Conservation (phyloP, 2,113 vertebrate genomes). For the Pedetes capensis region DNA sequence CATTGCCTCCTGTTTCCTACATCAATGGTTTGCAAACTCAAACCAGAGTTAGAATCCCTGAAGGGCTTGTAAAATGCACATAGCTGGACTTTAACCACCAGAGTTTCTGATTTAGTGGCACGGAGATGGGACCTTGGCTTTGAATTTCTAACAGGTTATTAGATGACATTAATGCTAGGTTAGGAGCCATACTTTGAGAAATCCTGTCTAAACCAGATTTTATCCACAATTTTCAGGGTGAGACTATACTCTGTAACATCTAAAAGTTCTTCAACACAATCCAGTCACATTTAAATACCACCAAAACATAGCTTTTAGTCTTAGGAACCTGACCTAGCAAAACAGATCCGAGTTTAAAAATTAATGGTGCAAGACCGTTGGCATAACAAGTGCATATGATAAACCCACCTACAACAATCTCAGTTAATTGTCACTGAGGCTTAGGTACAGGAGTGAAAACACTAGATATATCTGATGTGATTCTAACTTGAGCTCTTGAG, state of each 20-base stretch:
- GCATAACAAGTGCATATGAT: conserved; percentile 4
- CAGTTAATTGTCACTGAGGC: conserved; percentile 1
- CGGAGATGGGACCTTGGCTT: background rate
- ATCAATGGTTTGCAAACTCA: background rate
- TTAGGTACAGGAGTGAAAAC: background rate
- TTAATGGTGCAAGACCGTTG: background rate
- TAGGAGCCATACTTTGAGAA: background rate
- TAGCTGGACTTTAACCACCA: background rate
- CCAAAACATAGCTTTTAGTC: background rate
- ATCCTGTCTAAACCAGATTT: conserved; percentile 3
- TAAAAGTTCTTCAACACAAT: background rate
- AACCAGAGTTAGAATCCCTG: conserved; percentile 18
- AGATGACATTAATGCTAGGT: background rate
- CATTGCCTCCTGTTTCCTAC: background rate
- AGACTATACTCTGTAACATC: background rate
- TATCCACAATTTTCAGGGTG: background rate
- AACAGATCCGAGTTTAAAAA: background rate
- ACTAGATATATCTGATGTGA: background rate
- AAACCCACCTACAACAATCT: conserved; percentile 23
- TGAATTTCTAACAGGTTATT: background rate
- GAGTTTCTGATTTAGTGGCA: background rate
- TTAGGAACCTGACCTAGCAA: background rate
- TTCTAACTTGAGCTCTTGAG: background rate
- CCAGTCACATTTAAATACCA: background rate
- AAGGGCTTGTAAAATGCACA: background rate